A percentile compares a stretch with the other conserved stretches of the same genome.
phyloP scores from a whole-genome alignment of 2,888 invertebrate genomes.

The Homarus gammarus region DNA sequence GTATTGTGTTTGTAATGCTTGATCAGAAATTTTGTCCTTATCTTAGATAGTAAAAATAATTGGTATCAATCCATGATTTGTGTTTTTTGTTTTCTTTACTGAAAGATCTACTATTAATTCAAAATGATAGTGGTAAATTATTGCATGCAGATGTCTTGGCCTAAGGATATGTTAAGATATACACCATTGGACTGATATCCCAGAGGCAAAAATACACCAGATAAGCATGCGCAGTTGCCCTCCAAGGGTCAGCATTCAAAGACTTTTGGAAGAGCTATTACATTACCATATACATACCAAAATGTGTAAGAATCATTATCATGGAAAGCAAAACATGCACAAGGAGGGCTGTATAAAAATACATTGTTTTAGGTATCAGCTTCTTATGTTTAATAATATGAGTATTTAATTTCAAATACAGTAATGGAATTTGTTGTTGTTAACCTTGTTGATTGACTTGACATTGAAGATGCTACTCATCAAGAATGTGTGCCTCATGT shows the following conservation, averaged over 20 bases:
- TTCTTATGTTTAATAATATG: background rate
- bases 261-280: no score
- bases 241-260: no score
- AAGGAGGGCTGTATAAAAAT: background rate
- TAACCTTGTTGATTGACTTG: background rate
- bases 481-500: background rate
- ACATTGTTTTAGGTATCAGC: background rate
- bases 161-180: background rate
- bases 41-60: background rate
- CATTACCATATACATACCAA: no score
- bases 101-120: background rate
- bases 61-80: no score
- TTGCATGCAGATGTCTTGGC: background rate
- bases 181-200: background rate
- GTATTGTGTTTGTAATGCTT: conserved; percentile 11
- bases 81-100: no score
- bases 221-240: no score
- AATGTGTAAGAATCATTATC: no score
- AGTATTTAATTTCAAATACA: background rate
- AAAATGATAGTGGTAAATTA: background rate
- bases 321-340: background rate
- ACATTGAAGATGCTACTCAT: background rate
- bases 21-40: background rate
- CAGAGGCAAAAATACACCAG: no score
- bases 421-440: background rate